Percentiles rank a stretch among this genome's conserved stretches.
Evolutionary conservation across 2,888 invertebrate species (phyloP).

Genomic region (Aspidiotus rigidus): DNA sequence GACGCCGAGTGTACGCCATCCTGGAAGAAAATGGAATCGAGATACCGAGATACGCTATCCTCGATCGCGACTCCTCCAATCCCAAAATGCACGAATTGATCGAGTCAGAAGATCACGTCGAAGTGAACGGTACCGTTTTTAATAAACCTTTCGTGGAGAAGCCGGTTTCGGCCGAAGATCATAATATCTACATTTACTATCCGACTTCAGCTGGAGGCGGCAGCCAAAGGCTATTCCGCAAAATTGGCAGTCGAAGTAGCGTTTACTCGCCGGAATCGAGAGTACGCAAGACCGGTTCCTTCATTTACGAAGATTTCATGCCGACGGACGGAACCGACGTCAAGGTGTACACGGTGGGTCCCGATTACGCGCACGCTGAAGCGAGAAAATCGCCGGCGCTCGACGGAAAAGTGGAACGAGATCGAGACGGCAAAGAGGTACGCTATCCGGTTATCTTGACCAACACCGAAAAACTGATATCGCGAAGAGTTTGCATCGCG

Average conservation of each 20-base stretch:
- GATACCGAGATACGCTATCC: conserved; percentile 93
- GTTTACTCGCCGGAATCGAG: conserved; percentile 95
- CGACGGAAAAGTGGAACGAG: conserved; percentile 96
- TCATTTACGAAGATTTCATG: conserved; percentile 99
- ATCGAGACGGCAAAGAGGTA: conserved; percentile 96
- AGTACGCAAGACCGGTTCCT: conserved; percentile 93
- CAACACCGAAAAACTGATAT: conserved; percentile 94
- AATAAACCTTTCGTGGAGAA: conserved; percentile 99
- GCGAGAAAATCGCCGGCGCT: conserved; percentile 96
- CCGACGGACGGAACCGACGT: conserved; percentile 91
- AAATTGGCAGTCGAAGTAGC: conserved; percentile 98
- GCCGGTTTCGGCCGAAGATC: conserved; percentile 98
- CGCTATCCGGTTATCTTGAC: conserved; percentile 96
- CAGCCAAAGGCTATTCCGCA: conserved; percentile 92
- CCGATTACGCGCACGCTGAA: conserved; percentile 99
- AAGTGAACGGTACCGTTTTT: conserved; percentile 88
- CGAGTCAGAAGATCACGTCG: conserved; percentile 94
- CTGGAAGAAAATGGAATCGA: conserved; percentile 90
- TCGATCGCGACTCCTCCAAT: conserved; percentile 86
- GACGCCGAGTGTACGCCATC: conserved; percentile 89
- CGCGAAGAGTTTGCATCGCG: conserved; percentile 90
- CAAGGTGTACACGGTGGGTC: conserved; percentile 91
- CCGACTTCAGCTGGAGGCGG: conserved; percentile 97
- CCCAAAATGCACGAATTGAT: conserved; percentile 83
- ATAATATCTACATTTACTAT: conserved; percentile 99